These are phyloP conservation scores for Agrotis exclamationis DNA, from an alignment of 2,888 invertebrate species.

Conservation along the genomic window DNA sequence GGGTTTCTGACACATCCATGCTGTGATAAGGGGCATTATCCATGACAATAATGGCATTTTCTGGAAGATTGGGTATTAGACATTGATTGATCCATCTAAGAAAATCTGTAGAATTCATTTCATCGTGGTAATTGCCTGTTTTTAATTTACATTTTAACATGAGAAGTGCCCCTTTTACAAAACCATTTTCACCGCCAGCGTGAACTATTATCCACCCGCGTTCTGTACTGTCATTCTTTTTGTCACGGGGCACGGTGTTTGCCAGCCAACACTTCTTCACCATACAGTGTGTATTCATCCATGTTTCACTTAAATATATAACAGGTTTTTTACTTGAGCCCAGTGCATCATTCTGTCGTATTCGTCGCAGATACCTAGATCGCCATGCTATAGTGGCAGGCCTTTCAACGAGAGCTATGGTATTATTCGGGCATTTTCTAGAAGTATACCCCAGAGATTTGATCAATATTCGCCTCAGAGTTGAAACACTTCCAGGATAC, in stretches of 20 bases:
- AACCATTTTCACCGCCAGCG: not conserved
- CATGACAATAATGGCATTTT: not conserved
- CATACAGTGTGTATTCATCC: conserved; percentile 3
- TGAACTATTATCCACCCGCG: not conserved
- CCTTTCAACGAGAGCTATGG: not conserved
- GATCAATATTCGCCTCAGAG: not conserved
- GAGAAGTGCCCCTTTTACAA: not conserved
- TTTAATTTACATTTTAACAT: conserved; percentile 2
- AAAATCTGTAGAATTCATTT: conserved; percentile 1
- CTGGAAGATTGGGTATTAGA: not conserved
- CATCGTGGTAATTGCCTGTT: not conserved
- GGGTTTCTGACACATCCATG: not conserved
- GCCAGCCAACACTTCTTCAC: conserved; percentile 10
- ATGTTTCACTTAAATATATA: conserved; percentile 9
- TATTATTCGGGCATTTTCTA: not conserved
- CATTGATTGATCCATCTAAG: not conserved
- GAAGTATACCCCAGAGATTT: not conserved
- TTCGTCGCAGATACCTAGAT: not conserved
- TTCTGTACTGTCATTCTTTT: not conserved
- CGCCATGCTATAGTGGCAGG: conserved; percentile 2
- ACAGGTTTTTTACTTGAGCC: conserved; percentile 1
- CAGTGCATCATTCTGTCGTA: conserved; percentile 1
- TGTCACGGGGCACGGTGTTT: not conserved
- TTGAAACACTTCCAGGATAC: not conserved
- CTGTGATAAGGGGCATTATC: conserved; percentile 3